Evolutionary conservation across 2,113 vertebrate species (phyloP), one percentile per base, ranked within the genome.

Genomic region (Pteropus alecto): DNA sequence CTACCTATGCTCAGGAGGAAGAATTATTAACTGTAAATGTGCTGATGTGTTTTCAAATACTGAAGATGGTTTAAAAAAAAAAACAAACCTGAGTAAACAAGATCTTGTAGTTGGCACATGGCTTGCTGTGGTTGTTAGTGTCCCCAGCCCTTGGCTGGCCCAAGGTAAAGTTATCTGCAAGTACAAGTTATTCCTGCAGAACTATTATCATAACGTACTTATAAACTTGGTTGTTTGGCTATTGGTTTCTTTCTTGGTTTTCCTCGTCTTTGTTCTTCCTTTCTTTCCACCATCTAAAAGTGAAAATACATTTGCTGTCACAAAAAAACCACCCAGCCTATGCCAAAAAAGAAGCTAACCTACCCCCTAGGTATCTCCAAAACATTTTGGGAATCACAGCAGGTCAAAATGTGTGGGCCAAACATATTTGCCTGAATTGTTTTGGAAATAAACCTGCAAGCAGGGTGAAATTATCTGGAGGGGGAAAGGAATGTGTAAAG

Each of bases 371-470:
- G 28, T 76, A 48, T 46, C 33, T 79, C 58, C 22, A 54, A 71
- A 88, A 85, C 54, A 86, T 46, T 91, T 85, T 71, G 79, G 56
- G 30, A 96, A 77, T 24, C 67, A 61, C 21, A 78, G 48, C 26
- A 11, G 74, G 76, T 87, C 58, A 79, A 78, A 96, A 87, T n/a
- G 19, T 48, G 22, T 35, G 33, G 14, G 51, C 51, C 0, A 22
- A 90, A 60, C 54, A 43, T 56, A 33, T 56, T 84, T 79, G 30
- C 94, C 54, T 87, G 48, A 51, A 76, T 58, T 87, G 84, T 95
- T 96, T 85, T 94, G 81, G 81, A 97, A 96, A 95, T 87, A 87
- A 95, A 93, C 71, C 90, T 93, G 41, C 54, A 94, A 71, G 71
- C 76, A 82, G 21, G 21, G 56, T 56, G 41, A 48, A 65, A 91